Base-by-base conservation (phyloP, 2,797 vertebrate species). In the Siniperca scherzeri region DNA sequence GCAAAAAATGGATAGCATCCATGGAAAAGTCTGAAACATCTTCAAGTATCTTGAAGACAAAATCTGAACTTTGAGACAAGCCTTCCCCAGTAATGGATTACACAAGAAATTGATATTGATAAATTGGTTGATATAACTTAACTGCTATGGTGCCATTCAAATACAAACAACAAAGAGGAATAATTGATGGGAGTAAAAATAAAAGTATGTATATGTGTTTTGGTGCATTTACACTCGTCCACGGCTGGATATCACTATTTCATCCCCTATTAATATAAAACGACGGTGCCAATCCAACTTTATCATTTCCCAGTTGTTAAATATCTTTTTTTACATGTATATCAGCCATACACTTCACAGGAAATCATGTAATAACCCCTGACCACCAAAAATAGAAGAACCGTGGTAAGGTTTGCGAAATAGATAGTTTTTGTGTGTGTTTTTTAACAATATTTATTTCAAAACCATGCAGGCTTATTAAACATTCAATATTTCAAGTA, bases 281-380 rank as follows among this genome's bases (percentile, higher is more conserved):
- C 3, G 2, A 12, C 2, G 2, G 1, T 1, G 19, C 2, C 4
- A 38, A 5, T 70, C 19, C 12, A 25, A 10, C 6, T 55, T 25
- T 2, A 50, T 40, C 0, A 8, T 25, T 3, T 13, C 3, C 0
- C 0, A 22, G 33, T 12, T 3, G 1, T 22, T 22, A 0, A 57
- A 50, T 17, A 27, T 4, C 0, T 0, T 16, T 27, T 53, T 27
- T 40, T 16, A 13, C 2, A 22, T 7, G 1, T 21, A 2, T 4
- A 19, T 55, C 21, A n/a, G 50, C 33, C 22, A 42, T 1, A 7
- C 13, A 2, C 5, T 11, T 30, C 1, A 48, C 17, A 21, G 0
- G 0, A 14, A 25, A 1, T 17, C 19, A 1, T 27, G 0, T 44
- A 30, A 27, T 19, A n/a, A 60, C 16, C 21, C 4, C 1, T 42